Conservation (phyloP, 2,888 invertebrate species). For the Crematogaster levior region DNA sequence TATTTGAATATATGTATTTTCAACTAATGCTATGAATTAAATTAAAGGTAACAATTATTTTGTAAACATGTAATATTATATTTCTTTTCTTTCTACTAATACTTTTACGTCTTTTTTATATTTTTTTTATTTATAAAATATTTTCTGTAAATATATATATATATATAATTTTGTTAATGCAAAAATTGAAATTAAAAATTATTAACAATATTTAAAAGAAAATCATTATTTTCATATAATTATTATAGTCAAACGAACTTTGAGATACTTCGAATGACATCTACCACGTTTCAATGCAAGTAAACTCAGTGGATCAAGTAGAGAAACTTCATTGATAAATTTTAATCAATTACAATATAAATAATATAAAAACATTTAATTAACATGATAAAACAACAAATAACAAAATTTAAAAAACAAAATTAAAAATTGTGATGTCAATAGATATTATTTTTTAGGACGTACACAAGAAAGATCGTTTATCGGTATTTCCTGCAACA, state of each 20-base stretch:
- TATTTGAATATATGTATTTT: not conserved
- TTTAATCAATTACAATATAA: not conserved
- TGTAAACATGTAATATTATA: not conserved
- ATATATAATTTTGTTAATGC: not conserved
- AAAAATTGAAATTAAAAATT: not conserved
- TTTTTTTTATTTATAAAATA: not conserved
- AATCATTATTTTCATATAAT: not conserved
- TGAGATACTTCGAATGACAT: slow-evolving; percentile 18
- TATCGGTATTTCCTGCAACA: not conserved
- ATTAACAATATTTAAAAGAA: not conserved
- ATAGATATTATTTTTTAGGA: not conserved
- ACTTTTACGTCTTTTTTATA: not conserved
- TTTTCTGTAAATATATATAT: not conserved
- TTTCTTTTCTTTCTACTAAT: not conserved
- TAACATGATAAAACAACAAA: not conserved
- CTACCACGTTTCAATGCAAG: slow-evolving; percentile 7
- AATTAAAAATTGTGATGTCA: not conserved
- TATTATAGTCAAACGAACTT: not conserved
- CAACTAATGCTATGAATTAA: not conserved
- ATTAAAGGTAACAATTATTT: not conserved
- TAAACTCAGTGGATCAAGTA: slow-evolving; percentile 8
- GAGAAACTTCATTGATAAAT: not conserved
- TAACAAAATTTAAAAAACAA: not conserved
- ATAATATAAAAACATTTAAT: not conserved
- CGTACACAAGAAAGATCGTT: not conserved